A percentile compares a stretch with the other conserved stretches of the same genome.
Conservation (phyloP, 1,140 invertebrate species). For the Mercenaria mercenaria region DNA sequence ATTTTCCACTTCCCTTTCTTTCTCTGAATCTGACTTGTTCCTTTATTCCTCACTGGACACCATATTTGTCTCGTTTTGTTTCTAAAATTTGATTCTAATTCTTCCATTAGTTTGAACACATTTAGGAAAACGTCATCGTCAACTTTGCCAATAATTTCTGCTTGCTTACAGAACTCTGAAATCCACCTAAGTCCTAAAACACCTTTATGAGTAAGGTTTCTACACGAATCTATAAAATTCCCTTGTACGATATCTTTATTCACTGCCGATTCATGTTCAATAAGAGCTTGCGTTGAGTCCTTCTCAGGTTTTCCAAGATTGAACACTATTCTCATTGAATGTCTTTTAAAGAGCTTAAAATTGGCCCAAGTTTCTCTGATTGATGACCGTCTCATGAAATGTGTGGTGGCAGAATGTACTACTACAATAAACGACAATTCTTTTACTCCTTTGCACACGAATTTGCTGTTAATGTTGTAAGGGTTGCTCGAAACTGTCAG, state of each 20-base stretch:
- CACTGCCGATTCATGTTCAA: conserved; percentile 88
- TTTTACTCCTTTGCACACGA: conserved; percentile 43
- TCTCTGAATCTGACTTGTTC: conserved; percentile 71
- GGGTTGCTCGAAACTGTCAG: conserved; percentile 20
- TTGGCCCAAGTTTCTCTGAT: conserved; percentile 82
- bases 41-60: conserved; percentile 60
- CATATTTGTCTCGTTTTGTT: conserved; percentile 55
- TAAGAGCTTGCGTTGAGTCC: conserved; percentile 51
- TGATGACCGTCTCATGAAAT: conserved; percentile 68
- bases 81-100: conserved; percentile 57
- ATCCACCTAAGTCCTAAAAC: conserved; percentile 93
- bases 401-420: conserved; percentile 69
- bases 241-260: conserved; percentile 91
- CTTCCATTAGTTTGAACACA: conserved; percentile 73
- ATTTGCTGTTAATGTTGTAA: conserved; percentile 57
- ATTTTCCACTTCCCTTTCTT: conserved; percentile 80
- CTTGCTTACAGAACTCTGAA: conserved; percentile 89
- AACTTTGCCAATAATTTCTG: conserved; percentile 87
- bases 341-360: conserved; percentile 56
- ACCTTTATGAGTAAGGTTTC: conserved; percentile 95
- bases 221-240: conserved; percentile 92
- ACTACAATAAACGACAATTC: conserved; percentile 69
- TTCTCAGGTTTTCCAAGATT: conserved; percentile 65
- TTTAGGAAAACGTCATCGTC: conserved; percentile 88
- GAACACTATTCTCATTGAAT: conserved; percentile 71